phyloP scores from a whole-genome alignment of 2,888 invertebrate species.

The Andrena camellia region DNA sequence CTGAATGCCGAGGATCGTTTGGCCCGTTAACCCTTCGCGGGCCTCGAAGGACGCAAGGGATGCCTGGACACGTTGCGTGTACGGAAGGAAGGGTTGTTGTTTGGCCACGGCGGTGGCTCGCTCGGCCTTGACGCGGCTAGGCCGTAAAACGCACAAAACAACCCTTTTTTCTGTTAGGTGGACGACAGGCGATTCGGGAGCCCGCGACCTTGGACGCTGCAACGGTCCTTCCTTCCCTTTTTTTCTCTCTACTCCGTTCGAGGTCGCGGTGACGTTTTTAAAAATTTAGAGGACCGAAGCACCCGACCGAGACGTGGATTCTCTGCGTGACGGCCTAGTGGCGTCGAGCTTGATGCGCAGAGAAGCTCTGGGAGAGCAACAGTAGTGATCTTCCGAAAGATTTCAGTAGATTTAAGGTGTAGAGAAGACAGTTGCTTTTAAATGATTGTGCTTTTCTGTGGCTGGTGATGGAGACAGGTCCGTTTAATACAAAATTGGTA shows the following conservation, averaged over 20 bases:
- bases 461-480: too few species aligned
- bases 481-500: too few species aligned
- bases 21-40: conserved; percentile 77
- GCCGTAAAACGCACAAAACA: conserved; percentile 75
- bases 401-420: background rate
- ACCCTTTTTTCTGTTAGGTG: conserved; percentile 71
- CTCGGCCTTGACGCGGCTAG: conserved; percentile 55
- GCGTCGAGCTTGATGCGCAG: background rate
- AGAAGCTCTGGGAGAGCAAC: background rate
- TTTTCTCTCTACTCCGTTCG: background rate
- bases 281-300: background rate
- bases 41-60: conserved; percentile 34
- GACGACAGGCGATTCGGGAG: conserved; percentile 5
- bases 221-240: conserved; percentile 26
- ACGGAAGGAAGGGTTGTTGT: conserved; percentile 79
- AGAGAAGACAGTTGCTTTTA: too few species aligned
- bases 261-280: conserved; percentile 6
- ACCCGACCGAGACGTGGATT: background rate
- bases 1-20: conserved; percentile 60
- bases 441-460: too few species aligned
- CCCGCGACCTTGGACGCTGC: conserved; percentile 55
- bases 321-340: background rate
- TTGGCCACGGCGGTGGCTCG: conserved; percentile 51
- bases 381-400: background rate
- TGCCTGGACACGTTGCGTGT: conserved; percentile 25